Percentiles rank a stretch among this genome's conserved stretches.
Conservation (phyloP, 2,888 invertebrate species). For the Eledona agricola region DNA sequence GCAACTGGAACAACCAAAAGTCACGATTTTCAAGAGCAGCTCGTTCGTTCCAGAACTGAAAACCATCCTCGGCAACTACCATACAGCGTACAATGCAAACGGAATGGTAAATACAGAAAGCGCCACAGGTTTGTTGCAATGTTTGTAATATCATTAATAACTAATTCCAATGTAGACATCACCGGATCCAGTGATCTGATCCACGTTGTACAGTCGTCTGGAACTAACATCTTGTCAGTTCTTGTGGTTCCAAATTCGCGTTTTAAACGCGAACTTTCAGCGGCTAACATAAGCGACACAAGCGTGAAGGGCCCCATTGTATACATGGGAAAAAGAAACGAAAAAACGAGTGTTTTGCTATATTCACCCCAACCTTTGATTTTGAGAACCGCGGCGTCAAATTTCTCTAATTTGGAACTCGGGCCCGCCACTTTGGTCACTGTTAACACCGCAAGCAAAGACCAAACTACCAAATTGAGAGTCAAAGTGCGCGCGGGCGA, state of each 20-base stretch:
- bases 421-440: constrained; percentile 49
- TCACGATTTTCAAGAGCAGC: constrained; percentile 53
- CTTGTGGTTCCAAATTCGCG: constrained; percentile 36
- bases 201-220: constrained; percentile 1
- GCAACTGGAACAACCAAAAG: constrained; percentile 51
- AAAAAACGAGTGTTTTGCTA: constrained; percentile 47
- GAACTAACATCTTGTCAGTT: constrained; percentile 37
- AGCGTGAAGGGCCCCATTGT: constrained; percentile 53
- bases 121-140: constrained; percentile 45
- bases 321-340: constrained; percentile 48
- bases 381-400: constrained; percentile 48
- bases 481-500: constrained; percentile 53
- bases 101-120: constrained; percentile 52
- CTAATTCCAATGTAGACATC: constrained; percentile 32
- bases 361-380: constrained; percentile 55
- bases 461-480: constrained; percentile 51
- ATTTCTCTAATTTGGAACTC: constrained; percentile 38
- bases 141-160: background rate
- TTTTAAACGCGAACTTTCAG: constrained; percentile 34
- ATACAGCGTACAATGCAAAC: constrained; percentile 56
- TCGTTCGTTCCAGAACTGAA: constrained; percentile 50
- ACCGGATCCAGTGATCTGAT: constrained; percentile 2
- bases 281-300: too few relatives aligned
- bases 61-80: constrained; percentile 48
- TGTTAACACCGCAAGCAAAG: constrained; percentile 41